Percentiles rank a stretch among this genome's conserved stretches.
phyloP scores from a whole-genome alignment of 2,113 vertebrate genomes.

The Tiliqua scincoides region DNA sequence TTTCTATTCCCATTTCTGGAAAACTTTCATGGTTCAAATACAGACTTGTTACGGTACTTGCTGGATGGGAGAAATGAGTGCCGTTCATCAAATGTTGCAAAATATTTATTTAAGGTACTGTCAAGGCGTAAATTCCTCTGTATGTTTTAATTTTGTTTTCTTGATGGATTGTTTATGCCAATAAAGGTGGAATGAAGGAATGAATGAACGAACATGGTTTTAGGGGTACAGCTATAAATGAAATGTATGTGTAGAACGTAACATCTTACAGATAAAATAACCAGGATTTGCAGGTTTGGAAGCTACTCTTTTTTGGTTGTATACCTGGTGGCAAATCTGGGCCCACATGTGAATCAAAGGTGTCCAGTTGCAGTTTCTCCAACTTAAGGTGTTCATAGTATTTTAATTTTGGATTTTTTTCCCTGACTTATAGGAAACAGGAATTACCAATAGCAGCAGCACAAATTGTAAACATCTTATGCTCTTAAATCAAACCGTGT shows the following conservation, averaged over 20 bases:
- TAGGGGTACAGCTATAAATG: not conserved
- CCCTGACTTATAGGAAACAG: slow-evolving; percentile 52
- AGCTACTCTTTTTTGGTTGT: not conserved
- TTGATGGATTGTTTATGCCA: too few relatives aligned
- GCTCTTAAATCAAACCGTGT: slow-evolving; percentile 18
- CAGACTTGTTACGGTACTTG: too few relatives aligned
- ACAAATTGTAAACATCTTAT: not conserved
- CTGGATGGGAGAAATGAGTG: too few relatives aligned
- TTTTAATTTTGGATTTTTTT: slow-evolving; percentile 32
- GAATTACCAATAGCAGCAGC: not conserved
- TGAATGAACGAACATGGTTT: too few relatives aligned
- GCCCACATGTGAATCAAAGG: not conserved
- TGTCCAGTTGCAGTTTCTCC: too few relatives aligned
- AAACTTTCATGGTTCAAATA: too few relatives aligned
- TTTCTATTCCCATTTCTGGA: too few relatives aligned
- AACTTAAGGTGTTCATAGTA: not conserved
- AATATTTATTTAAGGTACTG: too few relatives aligned
- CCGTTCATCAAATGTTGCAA: too few relatives aligned
- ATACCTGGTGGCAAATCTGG: not conserved
- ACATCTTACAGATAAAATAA: not conserved
- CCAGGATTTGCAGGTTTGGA: not conserved
- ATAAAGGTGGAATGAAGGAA: too few relatives aligned
- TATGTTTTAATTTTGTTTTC: too few relatives aligned
- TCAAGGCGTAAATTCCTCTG: too few relatives aligned
- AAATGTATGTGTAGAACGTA: not conserved